These are phyloP conservation scores for Apodemia mormo DNA, from an alignment of 2,888 invertebrate genomes.

Conservation along the genomic window DNA sequence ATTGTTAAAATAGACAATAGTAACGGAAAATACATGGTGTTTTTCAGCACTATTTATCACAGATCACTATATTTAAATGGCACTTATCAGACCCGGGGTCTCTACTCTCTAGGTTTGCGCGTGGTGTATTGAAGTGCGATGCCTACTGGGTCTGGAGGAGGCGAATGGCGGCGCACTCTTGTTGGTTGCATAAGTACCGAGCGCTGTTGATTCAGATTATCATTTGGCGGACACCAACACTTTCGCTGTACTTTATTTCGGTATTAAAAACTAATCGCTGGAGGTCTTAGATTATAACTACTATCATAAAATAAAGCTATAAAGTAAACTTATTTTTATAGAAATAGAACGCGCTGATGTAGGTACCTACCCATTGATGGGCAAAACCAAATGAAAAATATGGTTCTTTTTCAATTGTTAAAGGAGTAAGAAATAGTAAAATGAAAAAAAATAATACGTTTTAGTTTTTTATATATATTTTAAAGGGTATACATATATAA, in stretches of 20 bases:
- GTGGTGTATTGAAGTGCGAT: constrained; percentile 18
- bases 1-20: constrained; percentile 42
- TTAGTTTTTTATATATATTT: too few species aligned
- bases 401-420: too few species aligned
- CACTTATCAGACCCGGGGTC: constrained; percentile 23
- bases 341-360: too few species aligned
- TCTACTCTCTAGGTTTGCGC: constrained; percentile 15
- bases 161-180: constrained; percentile 42
- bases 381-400: too few species aligned
- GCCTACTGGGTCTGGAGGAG: constrained; percentile 50
- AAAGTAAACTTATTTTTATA: too few species aligned
- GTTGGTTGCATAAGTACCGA: constrained; percentile 69
- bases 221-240: constrained; percentile 78
- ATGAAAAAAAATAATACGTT: too few species aligned
- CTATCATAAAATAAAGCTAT: not conserved
- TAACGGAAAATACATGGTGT: constrained; percentile 26
- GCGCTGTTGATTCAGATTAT: constrained; percentile 74
- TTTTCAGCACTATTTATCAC: constrained; percentile 30
- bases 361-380: too few species aligned
- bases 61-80: constrained; percentile 32
- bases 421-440: too few species aligned
- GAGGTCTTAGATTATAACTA: constrained; percentile 2
- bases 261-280: constrained; percentile 29
- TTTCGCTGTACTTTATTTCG: constrained; percentile 67
- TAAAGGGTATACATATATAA: too few species aligned